These are phyloP conservation scores for Anolis apletophallus DNA, from an alignment of 2,797 vertebrate species.

Conservation along the genomic window DNA sequence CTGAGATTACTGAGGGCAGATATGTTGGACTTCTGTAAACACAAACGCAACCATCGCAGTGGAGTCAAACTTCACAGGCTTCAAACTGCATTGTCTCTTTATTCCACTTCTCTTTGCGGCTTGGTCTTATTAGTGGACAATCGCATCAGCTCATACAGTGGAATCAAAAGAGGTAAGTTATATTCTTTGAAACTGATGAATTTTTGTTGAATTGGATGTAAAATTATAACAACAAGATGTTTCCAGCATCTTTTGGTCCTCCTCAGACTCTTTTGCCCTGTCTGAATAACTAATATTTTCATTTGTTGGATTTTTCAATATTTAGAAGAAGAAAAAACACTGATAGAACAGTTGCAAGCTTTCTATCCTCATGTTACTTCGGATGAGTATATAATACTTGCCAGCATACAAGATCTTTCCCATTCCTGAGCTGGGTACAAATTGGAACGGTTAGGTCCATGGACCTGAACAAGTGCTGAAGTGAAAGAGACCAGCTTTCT, in stretches of 20 bases:
- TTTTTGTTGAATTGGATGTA: not conserved
- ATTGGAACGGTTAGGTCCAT: not conserved
- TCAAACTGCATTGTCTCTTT: constrained; percentile 94
- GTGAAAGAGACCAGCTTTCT: not conserved
- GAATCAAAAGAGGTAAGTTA: constrained; percentile 93
- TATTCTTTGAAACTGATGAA: not conserved
- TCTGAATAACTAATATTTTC: not conserved
- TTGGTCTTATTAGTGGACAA: constrained; percentile 95
- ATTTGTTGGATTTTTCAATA: not conserved
- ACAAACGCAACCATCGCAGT: constrained; percentile 87
- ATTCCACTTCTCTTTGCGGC: constrained; percentile 93
- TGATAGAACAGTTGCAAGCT: not conserved
- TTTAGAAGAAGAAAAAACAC: not conserved
- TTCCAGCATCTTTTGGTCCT: not conserved
- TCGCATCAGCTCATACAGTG: constrained; percentile 95
- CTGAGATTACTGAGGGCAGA: constrained; percentile 91
- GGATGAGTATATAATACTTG: not conserved
- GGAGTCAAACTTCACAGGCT: constrained; percentile 92
- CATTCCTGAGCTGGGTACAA: no score
- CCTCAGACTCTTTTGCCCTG: not conserved
- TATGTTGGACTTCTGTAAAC: constrained; percentile 93
- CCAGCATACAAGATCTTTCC: not conserved
- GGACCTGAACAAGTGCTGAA: not conserved
- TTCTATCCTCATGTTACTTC: not conserved
- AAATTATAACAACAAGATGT: not conserved